A percentile compares a stretch with the other conserved stretches of the same genome.
Evolutionary conservation across 2,888 invertebrate species (phyloP).

Genomic region (Alsophila aescularia): DNA sequence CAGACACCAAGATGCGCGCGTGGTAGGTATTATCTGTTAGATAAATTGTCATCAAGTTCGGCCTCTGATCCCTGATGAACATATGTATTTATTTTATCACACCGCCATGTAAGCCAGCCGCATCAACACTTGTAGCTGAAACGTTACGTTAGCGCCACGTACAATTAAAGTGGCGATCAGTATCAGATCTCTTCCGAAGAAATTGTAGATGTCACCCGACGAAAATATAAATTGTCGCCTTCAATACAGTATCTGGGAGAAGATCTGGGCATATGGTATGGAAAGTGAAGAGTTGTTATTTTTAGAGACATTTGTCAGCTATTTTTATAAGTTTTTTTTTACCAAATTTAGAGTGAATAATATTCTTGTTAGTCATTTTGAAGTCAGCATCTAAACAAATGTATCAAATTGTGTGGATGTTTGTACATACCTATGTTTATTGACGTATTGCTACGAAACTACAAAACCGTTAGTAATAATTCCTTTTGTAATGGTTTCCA

Average conservation of each 20-base stretch:
- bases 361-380: no score
- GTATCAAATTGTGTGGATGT: no score
- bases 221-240: constrained; percentile 51
- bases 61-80: background rate
- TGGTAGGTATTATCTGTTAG: no score
- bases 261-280: constrained; percentile 20
- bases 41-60: no score
- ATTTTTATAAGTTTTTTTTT: no score
- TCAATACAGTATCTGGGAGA: constrained; percentile 24
- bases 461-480: no score
- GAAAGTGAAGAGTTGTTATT: background rate
- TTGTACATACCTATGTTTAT: no score
- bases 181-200: constrained; percentile 81
- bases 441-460: no score
- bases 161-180: constrained; percentile 80
- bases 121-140: constrained; percentile 62
- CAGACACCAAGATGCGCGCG: no score
- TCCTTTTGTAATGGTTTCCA: no score
- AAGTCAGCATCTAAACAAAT: no score
- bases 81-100: background rate
- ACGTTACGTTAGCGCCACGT: constrained; percentile 80
- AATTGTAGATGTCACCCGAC: constrained; percentile 58
- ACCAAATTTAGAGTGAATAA: no score
- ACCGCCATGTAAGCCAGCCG: constrained; percentile 56
- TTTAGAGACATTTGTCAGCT: background rate